Evolutionary conservation across 2,113 vertebrate genomes (phyloP).

Genomic region (Crotalus helleri): DNA sequence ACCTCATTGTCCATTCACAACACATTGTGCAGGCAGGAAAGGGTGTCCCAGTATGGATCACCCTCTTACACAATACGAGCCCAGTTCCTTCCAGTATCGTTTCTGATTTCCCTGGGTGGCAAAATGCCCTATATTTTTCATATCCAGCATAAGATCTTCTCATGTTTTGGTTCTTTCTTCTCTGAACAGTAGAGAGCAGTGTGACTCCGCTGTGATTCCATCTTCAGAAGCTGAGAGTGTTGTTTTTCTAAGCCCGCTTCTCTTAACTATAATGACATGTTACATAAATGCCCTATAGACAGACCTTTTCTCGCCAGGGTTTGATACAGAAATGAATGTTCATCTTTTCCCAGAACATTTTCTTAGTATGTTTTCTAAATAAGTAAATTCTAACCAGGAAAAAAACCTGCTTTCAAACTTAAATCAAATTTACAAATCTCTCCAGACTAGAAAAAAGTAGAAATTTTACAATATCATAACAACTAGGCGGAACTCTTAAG

Average conservation of each 20-base stretch:
- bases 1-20: neutral
- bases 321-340: neutral
- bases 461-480: neutral
- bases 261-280: neutral
- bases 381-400: neutral
- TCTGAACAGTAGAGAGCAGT: constrained; percentile 1
- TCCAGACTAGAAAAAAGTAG: neutral
- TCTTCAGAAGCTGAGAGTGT: neutral
- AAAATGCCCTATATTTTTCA: neutral
- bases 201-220: neutral
- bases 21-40: neutral
- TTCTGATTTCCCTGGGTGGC: neutral
- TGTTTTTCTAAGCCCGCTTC: neutral
- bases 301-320: neutral
- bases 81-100: neutral
- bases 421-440: neutral
- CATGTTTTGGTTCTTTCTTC: neutral
- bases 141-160: neutral
- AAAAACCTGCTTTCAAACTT: neutral
- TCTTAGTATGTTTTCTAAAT: neutral
- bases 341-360: neutral
- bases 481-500: neutral
- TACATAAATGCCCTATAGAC: constrained; percentile 6
- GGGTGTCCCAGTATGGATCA: neutral
- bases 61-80: neutral